Conservation (phyloP, 1,140 invertebrate genomes). For the Akabosia matsudoensis region DNA sequence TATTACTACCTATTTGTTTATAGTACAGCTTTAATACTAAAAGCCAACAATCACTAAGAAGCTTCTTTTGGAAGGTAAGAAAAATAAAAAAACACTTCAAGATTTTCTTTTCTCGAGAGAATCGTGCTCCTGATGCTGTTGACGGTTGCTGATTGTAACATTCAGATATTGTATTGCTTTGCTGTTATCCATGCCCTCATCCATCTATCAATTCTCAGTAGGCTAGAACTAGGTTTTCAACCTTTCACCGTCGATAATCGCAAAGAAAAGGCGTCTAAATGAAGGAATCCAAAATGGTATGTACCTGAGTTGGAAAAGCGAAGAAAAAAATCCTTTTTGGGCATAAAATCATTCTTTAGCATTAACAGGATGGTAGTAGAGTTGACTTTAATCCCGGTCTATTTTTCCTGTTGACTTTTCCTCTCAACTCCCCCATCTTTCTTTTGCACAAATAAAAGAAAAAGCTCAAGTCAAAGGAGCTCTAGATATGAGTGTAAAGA, state of each 20-base stretch:
- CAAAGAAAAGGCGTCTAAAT: not conserved
- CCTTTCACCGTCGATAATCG: not conserved
- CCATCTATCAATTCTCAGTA: not conserved
- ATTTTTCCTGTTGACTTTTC: no score
- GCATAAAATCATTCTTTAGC: no score
- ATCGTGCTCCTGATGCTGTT: not conserved
- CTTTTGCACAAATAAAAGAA: no score
- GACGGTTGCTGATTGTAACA: not conserved
- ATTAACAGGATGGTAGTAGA: no score
- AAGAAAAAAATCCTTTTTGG: no score
- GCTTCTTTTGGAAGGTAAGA: not conserved
- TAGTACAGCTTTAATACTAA: not conserved
- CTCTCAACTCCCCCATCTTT: no score
- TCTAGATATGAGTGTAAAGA: no score
- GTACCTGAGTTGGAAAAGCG: no score
- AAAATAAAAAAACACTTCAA: not conserved
- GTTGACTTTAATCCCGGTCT: no score
- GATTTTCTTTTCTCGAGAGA: not conserved
- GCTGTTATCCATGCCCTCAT: not conserved
- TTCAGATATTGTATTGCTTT: not conserved
- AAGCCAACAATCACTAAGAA: not conserved
- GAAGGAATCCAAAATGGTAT: not conserved
- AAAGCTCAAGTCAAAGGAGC: no score
- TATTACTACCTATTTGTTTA: not conserved
- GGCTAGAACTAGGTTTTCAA: not conserved